Base-by-base conservation (phyloP, 2,797 vertebrate species). In the Jordanella pulchra region DNA sequence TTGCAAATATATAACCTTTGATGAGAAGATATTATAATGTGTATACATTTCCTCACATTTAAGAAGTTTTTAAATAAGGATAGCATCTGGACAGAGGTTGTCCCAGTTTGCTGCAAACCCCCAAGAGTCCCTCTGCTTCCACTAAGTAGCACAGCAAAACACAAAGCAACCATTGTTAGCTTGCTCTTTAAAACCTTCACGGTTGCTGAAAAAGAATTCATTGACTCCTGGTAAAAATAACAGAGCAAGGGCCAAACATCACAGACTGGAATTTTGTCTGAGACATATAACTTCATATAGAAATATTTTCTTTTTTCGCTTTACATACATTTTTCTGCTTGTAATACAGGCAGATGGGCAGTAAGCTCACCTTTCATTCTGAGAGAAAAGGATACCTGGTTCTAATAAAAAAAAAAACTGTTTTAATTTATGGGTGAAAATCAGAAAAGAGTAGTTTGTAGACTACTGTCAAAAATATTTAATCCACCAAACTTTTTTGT, bases 131-230 rank as follows among this genome's bases (percentile, higher is more conserved):
- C 87, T 77, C 83, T 81, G 87, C 79, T 83, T 89, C 87, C 84
- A 81, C 83, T 79, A 78, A 94, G 90, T 87, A 87, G 87, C 89
- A 80, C 78, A 88, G 82, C 84, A 73, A 70, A 72, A 84, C 87
- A 94, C 92, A 94, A 94, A 93, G 92, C 87, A 76, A 32, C 85
- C 91, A 93, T 93, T 94, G 93, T 93, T 79, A 86, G 71, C 60
- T 77, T 86, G 80, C 78, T 92, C 83, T 92, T 92, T 91, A 89
- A 89, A 90, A 71, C 87, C 84, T 81, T 90, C 88, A 87, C 88
- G 82, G 90, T 89, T 84, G 85, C 88, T 90, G 81, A 80, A 88
- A 89, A 87, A 80, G 73, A 75, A 79, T 90, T 86, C 85, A 87
- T 73, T 54, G 23, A 83, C 84, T 85, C 88, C 84, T 80, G 82